Evolutionary conservation across 2,888 invertebrate genomes (phyloP).

Genomic region (Nesidiocoris tenuis): DNA sequence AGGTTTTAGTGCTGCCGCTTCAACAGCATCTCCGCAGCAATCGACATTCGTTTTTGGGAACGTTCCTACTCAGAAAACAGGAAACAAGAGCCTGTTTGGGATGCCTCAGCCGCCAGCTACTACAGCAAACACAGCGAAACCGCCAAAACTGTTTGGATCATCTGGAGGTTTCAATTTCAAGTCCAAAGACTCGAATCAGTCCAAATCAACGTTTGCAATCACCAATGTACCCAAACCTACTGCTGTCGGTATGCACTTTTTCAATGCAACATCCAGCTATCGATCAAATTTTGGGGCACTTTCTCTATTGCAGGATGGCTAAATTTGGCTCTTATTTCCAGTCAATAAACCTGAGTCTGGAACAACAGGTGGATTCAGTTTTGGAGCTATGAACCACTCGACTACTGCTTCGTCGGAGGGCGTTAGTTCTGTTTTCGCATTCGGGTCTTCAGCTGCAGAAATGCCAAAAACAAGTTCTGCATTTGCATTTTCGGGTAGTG

Average conservation of each 20-base stretch:
- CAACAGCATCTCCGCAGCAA: not conserved
- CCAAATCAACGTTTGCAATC: not conserved
- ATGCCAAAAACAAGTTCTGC: not conserved
- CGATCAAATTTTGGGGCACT: too few relatives aligned
- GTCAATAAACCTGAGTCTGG: too few relatives aligned
- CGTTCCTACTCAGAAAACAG: not conserved
- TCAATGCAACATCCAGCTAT: not conserved
- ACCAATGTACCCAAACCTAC: not conserved
- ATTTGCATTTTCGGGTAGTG: not conserved
- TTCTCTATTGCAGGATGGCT: too few relatives aligned
- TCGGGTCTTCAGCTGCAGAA: not conserved
- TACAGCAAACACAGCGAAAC: not conserved
- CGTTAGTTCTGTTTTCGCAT: not conserved
- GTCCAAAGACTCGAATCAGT: not conserved
- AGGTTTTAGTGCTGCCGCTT: not conserved
- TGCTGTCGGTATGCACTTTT: not conserved
- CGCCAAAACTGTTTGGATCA: slow-evolving; percentile 5
- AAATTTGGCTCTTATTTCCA: too few relatives aligned
- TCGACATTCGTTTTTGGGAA: slow-evolving; percentile 12
- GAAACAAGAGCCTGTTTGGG: slow-evolving; percentile 4
- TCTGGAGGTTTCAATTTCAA: slow-evolving; percentile 15
- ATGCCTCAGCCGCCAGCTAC: slow-evolving; percentile 14
- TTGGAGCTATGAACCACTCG: too few relatives aligned
- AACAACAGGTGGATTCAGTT: too few relatives aligned
- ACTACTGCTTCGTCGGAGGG: not conserved